A percentile compares a stretch with the other conserved stretches of the same genome.
These are phyloP conservation scores for Caenorhabditis briggsae DNA, from an alignment of 1,140 invertebrate species.

Conservation along the genomic window DNA sequence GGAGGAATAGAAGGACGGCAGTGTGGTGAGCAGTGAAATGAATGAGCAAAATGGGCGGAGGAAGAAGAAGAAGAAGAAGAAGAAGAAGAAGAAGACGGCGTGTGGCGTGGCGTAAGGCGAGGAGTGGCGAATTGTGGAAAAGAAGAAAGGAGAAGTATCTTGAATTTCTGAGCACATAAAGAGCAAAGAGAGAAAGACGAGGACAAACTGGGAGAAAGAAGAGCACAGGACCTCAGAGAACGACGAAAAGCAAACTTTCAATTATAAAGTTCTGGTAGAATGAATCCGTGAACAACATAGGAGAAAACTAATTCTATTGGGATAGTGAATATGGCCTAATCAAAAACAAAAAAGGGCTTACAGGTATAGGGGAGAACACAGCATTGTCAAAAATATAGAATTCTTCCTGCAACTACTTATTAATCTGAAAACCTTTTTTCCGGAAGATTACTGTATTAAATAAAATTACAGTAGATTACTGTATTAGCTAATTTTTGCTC, in stretches of 20 bases:
- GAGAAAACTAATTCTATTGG: too few species aligned
- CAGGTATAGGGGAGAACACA: too few species aligned
- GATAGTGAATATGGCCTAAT: too few species aligned
- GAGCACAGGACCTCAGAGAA: neutral
- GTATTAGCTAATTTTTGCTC: too few species aligned
- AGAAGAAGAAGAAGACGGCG: slow-evolving; percentile 36
- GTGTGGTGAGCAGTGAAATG: slow-evolving; percentile 45
- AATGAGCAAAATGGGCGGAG: slow-evolving; percentile 49
- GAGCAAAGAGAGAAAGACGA: neutral
- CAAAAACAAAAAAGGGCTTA: too few species aligned
- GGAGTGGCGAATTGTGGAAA: slow-evolving; percentile 47
- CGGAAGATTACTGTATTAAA: too few species aligned
- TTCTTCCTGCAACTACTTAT: too few species aligned
- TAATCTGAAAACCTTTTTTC: too few species aligned
- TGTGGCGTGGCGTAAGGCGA: slow-evolving; percentile 25
- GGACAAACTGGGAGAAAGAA: slow-evolving; percentile 1
- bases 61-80: slow-evolving; percentile 41
- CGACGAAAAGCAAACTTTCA: neutral
- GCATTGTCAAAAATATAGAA: too few species aligned
- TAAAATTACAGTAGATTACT: too few species aligned
- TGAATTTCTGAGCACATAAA: slow-evolving; percentile 50
- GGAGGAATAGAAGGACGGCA: slow-evolving; percentile 43
- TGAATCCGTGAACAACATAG: too few species aligned
- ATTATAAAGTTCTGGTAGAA: neutral
- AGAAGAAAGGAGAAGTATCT: slow-evolving; percentile 48